Conservation (phyloP, 2,113 vertebrate genomes). For the Mesoclemmys tuberculata region DNA sequence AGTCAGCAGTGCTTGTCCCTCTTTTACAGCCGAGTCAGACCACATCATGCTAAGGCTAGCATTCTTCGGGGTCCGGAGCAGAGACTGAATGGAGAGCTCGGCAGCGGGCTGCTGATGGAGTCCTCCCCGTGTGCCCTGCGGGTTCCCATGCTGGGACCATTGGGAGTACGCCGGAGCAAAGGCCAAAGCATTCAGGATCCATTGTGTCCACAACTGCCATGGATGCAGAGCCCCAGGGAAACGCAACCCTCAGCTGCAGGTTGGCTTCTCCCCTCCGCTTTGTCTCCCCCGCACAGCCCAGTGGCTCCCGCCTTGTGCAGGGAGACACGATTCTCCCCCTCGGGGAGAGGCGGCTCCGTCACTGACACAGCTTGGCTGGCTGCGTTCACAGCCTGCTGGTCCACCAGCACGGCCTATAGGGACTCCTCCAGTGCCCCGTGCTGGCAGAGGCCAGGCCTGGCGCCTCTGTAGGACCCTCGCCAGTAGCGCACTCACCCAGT, state of each 20-base stretch:
- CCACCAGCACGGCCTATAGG: no score
- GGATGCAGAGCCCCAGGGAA: not conserved
- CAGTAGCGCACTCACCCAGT: no score
- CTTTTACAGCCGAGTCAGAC: not conserved
- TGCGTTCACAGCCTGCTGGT: no score
- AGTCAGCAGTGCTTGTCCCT: not conserved
- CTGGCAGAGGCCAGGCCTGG: no score
- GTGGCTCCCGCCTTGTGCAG: not conserved
- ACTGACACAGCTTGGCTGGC: no score
- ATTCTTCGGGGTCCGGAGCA: not conserved
- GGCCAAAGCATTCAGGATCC: not conserved
- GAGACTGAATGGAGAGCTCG: not conserved
- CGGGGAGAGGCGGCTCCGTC: no score
- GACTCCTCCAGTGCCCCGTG: no score
- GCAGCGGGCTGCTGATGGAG: not conserved
- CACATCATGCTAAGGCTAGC: not conserved
- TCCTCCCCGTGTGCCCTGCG: no score
- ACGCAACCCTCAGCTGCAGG: accelerated
- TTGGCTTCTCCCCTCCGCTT: not conserved
- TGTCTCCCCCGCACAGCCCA: not conserved
- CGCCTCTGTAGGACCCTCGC: no score
- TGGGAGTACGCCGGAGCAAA: not conserved
- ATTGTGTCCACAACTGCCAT: not conserved
- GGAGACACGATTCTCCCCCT: not conserved
- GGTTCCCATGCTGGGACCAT: not conserved